Base-by-base conservation (phyloP, 2,888 invertebrate species). In the Pecten maximus region DNA sequence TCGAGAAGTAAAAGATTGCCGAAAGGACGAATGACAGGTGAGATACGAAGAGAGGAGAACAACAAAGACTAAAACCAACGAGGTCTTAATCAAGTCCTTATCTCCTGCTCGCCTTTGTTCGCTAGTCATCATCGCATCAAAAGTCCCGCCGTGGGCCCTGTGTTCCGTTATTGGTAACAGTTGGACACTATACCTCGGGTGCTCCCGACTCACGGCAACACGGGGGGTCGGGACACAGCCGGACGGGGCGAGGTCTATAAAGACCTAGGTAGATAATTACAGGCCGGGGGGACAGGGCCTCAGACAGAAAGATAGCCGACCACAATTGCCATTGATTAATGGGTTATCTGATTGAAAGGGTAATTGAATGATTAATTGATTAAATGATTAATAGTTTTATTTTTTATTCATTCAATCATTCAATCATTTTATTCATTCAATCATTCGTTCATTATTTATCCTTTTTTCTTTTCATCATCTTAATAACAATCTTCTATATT, bases 341-440 rank as follows among this genome's bases (percentile, higher is more conserved):
- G 35, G 74, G 74, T 74, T 74, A 74, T 74, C 74, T 35, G 74
- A 74, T 74, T 28, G 74, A 74, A 28, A 28, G 35, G 74, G 74
- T 74, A 74, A 74, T 35, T 74, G 74, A 74, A 74, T 74, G 74
- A 74, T 74, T 74, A 74, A 74, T 74, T 74, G 74, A 74, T 74
- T 10, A 74, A 74, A 74, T 74, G 74, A 74, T 74, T 74, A 74
- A 74, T 74, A 6, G 35, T 44, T 44, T 44, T 44, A 44, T 44
- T 44, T 12, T 44, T 44, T 12, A 44, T 44, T 44, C 44, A 6
- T 44, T 44, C 44, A 44, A 44, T 44, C 44, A 10, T 44, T 44
- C 44, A n/a, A n/a, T n/a, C n/a, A n/a, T 35, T 74, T 74, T 35
- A 4, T 74, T 74, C 23, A 28, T 74, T 74, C 35, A 74, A 0